Base-by-base conservation (phyloP, 2,797 vertebrate genomes). In the Aldrovandia affinis region DNA sequence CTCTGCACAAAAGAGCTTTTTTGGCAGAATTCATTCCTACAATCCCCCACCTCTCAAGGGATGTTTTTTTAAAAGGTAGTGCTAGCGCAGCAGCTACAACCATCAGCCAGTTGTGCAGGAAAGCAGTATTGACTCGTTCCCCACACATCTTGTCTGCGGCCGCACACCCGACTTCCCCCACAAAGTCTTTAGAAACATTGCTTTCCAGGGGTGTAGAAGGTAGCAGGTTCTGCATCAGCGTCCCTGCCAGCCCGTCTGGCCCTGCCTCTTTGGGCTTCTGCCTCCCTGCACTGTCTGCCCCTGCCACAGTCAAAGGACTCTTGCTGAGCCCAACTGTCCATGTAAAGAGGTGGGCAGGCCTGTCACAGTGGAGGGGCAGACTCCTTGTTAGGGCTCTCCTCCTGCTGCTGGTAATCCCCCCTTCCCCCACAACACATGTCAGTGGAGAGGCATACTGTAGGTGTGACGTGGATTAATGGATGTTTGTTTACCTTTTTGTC, bases 401-500 rank as follows among this genome's bases (percentile, higher is more conserved):
- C 80, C 80, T 84, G 86, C 84, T 77, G 81, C 83, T 85, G 59
- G 86, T 90, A 91, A 93, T 94, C 89, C 88, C 92, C 83, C 83
- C 86, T 82, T 83, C 89, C 89, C 91, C 86, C 80, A 77, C 92
- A 93, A 93, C 91, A 87, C 65, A 70, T 18, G 33, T 39, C 65
- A 70, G 63, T 8, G 65, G 65, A 33, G 65, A 92, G 92, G 89
- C 86, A 87, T 5, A 0, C 6, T 12, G 12, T 88, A 88, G 86
- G 90, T 91, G 87, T 85, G 82, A 78, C 84, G 83, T 85, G 83
- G 89, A 92, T 93, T 94, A 95, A 95, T 94, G 93, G 91, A 92
- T 95, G 95, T 96, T 96, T 98, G 96, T 96, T 97, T 97, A 95
- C 93, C 94, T 94, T 95, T 96, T 95, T 94, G 93, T 95, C 90